Evolutionary conservation across 2,113 vertebrate genomes (phyloP), one percentile per base, ranked within the genome.

Genomic region (Turnix velox): DNA sequence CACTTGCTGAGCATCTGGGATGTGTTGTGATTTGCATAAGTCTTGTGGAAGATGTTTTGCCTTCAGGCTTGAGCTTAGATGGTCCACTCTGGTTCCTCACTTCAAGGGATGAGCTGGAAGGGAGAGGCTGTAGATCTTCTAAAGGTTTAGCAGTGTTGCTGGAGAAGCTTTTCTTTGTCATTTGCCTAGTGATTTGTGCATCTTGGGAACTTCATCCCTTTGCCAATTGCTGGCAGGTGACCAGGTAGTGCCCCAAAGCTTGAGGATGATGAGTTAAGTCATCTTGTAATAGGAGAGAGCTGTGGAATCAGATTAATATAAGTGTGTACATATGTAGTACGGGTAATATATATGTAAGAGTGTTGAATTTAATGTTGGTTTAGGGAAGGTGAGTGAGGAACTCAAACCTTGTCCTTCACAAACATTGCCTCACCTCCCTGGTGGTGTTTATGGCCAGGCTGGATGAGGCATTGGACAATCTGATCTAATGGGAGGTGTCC

Each of bases 251-350:
- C 25, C 31, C 22, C 19, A 3, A 13, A 40, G 14, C 25, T 6
- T 0, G 1, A 11, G 5, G 54, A 10, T 33, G 6, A 14, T 14
- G 39, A 48, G 17, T 48, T 42, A 35, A 13, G 14, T 16, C 9
- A 18, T 27, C 5, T 7, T 1, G 1, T 12, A 39, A 17, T 6
- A 61, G 51, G 35, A 9, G 76, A 30, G 20, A 28, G 39, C 25
- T 82, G n/a, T 40, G 48, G 33, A 40, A 33, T 62, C 30, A 71
- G 46, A 20, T 45, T 72, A 71, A 2, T 13, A 13, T 17, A 14
- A 17, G 1, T 2, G 1, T 37, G 10, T 14, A 7, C 11, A 12
- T 27, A 19, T 18, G 3, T 13, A n/a, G 27, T 3, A 3, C 8
- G 25, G 9, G 35, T 42, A 42, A 12, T n/a, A 6, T 1, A 7